These are phyloP conservation scores for Ptilodon capucinus DNA, from an alignment of 2,888 invertebrate species.

Conservation along the genomic window DNA sequence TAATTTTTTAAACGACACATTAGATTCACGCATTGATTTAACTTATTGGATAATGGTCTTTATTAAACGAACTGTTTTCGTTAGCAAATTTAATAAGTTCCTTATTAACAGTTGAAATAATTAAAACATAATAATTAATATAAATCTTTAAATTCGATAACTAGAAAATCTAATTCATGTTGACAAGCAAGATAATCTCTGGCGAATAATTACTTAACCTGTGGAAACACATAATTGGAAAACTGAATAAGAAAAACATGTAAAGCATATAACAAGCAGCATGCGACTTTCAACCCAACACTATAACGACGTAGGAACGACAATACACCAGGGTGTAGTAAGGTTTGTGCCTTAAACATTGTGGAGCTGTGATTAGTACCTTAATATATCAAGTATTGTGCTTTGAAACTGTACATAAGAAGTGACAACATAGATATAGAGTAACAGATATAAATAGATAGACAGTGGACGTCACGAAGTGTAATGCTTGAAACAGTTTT, in stretches of 20 bases:
- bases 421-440: constrained; percentile 30
- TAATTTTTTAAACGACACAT: constrained; percentile 28
- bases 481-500: constrained; percentile 45
- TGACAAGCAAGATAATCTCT: neutral
- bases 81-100: too few species aligned
- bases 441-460: constrained; percentile 31
- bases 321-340: constrained; percentile 19
- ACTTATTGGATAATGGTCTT: neutral
- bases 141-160: neutral
- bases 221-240: constrained; percentile 16
- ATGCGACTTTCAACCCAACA: constrained; percentile 63
- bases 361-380: constrained; percentile 30
- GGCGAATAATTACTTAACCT: constrained; percentile 1
- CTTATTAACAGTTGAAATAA: too few species aligned
- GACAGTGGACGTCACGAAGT: constrained; percentile 46
- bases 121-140: too few species aligned
- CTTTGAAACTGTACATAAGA: constrained; percentile 31
- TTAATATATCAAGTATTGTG: constrained; percentile 27
- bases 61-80: too few species aligned
- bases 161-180: neutral
- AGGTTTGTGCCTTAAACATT: constrained; percentile 26
- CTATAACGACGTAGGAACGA: constrained; percentile 33
- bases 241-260: constrained; percentile 23
- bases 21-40: constrained; percentile 4
- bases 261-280: constrained; percentile 50